Conservation (phyloP, 2,888 invertebrate species). For the Yponomeuta malinellus region DNA sequence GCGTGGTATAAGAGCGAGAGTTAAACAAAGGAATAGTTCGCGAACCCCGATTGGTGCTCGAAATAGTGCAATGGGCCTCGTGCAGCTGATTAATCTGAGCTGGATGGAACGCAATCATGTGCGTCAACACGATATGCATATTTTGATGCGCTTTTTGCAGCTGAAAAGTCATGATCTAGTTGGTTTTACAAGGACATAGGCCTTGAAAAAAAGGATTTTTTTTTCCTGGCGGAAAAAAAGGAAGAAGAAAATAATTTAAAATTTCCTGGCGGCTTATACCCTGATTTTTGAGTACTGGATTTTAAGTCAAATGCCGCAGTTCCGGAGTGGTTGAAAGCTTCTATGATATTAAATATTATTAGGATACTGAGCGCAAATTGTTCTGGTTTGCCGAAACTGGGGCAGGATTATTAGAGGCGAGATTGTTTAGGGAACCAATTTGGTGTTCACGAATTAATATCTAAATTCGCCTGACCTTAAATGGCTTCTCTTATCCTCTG, state of each 20-base stretch:
- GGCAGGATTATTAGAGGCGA: not conserved
- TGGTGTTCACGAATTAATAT: too few species aligned
- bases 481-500: too few species aligned
- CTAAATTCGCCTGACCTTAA: too few species aligned
- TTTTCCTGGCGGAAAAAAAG: too few species aligned
- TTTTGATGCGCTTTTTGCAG: slow-evolving; percentile 1
- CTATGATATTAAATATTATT: not conserved
- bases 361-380: not conserved
- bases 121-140: not conserved
- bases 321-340: not conserved
- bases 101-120: not conserved
- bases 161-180: not conserved
- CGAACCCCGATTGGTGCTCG: too few species aligned
- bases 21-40: too few species aligned
- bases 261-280: too few species aligned
- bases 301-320: not conserved
- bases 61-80: not conserved
- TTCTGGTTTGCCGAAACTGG: not conserved
- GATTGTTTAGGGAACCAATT: not conserved
- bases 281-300: not conserved
- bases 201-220: too few species aligned
- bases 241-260: too few species aligned
- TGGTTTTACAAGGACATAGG: too few species aligned
- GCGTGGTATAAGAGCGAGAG: too few species aligned
- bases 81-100: not conserved